These are phyloP conservation scores for Aleadryas rufinucha DNA, from an alignment of 2,113 vertebrate species.

Conservation along the genomic window DNA sequence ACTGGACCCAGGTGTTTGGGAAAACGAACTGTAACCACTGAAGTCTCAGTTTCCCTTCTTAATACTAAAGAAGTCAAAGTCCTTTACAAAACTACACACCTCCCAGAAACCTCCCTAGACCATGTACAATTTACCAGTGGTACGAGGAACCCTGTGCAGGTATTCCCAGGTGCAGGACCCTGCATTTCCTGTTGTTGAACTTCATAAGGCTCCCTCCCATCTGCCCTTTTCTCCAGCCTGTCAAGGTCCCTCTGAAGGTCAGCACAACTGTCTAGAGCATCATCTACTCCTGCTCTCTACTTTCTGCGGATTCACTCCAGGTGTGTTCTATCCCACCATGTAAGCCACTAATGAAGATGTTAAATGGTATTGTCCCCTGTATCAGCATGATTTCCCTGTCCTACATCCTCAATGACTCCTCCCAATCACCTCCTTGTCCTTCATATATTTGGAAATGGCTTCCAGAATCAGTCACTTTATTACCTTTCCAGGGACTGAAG, in stretches of 20 bases:
- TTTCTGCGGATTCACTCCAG: neutral
- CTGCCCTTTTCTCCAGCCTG: neutral
- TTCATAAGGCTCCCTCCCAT: neutral
- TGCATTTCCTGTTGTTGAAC: neutral
- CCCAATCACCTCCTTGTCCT: neutral
- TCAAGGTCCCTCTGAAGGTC: neutral
- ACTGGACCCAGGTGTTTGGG: neutral
- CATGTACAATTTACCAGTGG: neutral
- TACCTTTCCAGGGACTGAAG: neutral
- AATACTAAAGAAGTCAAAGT: neutral
- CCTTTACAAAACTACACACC: neutral
- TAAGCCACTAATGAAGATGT: neutral
- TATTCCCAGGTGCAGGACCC: neutral
- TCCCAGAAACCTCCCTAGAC: neutral
- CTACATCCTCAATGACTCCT: fast-evolving
- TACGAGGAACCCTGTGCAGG: fast-evolving
- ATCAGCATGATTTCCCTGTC: neutral
- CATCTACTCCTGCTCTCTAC: neutral
- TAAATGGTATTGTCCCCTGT: neutral
- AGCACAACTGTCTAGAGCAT: neutral
- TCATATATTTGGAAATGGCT: neutral
- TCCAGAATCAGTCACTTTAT: neutral
- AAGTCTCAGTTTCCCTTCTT: neutral
- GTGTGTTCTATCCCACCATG: neutral
- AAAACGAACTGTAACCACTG: neutral